Evolutionary conservation across 2,888 invertebrate species (phyloP).

Genomic region (Athalia rosae): DNA sequence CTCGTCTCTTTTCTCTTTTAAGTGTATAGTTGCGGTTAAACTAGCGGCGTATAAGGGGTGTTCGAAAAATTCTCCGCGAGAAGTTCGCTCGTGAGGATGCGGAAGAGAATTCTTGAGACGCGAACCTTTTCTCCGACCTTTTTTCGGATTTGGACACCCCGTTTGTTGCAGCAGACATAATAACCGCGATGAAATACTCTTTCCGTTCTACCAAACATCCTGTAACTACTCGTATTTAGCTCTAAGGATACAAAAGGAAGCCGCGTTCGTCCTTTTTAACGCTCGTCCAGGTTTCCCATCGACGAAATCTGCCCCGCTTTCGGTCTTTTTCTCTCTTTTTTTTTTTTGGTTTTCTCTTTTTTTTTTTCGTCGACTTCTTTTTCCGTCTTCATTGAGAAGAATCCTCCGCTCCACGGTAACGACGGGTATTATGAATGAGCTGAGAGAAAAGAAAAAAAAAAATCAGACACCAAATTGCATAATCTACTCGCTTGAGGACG

Average conservation of each 20-base stretch:
- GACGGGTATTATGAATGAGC: not conserved
- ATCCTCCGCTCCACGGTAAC: not conserved
- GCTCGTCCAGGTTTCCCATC: not conserved
- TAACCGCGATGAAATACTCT: not conserved
- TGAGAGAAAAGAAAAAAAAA: constrained; percentile 3
- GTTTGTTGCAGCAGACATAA: constrained; percentile 5
- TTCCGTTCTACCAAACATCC: constrained; percentile 65
- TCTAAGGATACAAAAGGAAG: constrained; percentile 18
- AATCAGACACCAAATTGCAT: constrained; percentile 23
- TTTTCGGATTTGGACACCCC: not conserved
- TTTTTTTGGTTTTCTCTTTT: constrained; percentile 1
- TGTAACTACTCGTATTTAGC: constrained; percentile 49
- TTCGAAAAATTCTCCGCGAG: not conserved
- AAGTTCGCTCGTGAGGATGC: not conserved
- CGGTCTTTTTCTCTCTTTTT: constrained; percentile 8
- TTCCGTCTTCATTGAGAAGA: not conserved
- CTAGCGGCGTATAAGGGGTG: constrained; percentile 29
- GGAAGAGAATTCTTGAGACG: too few species aligned
- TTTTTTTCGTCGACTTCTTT: constrained; percentile 11
- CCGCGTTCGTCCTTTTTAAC: not conserved
- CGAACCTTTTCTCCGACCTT: too few species aligned
- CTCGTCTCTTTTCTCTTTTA: too few species aligned
- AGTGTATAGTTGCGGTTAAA: constrained; percentile 30
- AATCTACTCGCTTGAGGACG: constrained; percentile 8
- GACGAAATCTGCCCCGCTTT: not conserved